A percentile compares a stretch with the other conserved stretches of the same genome.
phyloP scores from a whole-genome alignment of 2,113 vertebrate species.

The Clinocottus analis region DNA sequence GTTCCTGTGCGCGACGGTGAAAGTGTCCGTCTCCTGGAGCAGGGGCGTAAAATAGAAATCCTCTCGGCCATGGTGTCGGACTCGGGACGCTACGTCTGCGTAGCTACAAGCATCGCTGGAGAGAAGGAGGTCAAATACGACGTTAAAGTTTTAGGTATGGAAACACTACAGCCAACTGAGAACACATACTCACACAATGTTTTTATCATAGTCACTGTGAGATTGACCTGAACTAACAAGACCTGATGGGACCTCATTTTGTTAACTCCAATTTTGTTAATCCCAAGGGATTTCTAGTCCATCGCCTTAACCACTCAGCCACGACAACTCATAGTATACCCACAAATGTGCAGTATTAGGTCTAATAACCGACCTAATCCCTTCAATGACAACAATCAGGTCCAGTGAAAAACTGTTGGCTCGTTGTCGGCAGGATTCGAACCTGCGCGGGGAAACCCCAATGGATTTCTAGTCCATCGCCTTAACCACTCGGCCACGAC shows the following conservation, averaged over 20 bases:
- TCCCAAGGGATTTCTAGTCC: conserved; percentile 95
- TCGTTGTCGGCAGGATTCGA: conserved; percentile 99
- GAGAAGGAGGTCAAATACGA: conserved; percentile 93
- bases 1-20: conserved; percentile 86
- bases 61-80: conserved; percentile 78
- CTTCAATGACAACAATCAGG: neutral
- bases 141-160: conserved; percentile 90
- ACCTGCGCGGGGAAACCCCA: conserved; percentile 96
- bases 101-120: conserved; percentile 94
- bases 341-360: too few relatives aligned
- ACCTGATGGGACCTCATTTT: neutral
- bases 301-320: conserved; percentile 88
- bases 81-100: conserved; percentile 89
- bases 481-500: conserved; percentile 83
- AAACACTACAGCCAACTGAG: conserved; percentile 12
- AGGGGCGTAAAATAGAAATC: conserved; percentile 90
- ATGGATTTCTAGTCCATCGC: conserved; percentile 97
- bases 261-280: too few relatives aligned
- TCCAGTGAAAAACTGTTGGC: conserved; percentile 3
- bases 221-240: neutral
- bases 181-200: neutral
- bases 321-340: too few relatives aligned
- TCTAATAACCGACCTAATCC: too few relatives aligned
- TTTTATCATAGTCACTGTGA: neutral
- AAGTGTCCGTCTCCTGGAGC: conserved; percentile 83